Evolutionary conservation across 2,113 vertebrate species (phyloP).

Genomic region (Loxodonta africana): DNA sequence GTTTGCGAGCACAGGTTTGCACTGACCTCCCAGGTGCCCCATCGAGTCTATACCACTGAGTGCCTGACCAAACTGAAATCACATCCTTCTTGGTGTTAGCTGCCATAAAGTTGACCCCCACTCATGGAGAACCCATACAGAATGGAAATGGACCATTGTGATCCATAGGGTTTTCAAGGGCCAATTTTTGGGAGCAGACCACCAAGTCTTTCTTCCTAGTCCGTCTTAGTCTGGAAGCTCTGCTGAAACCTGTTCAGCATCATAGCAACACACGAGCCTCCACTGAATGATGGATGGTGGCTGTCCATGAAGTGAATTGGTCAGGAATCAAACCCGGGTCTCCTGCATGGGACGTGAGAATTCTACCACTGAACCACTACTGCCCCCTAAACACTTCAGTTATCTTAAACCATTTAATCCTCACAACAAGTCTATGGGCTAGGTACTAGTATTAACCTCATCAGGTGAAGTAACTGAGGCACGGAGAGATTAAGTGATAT

Average conservation of each 20-base stretch:
- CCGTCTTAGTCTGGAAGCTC: not conserved
- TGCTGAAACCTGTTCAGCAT: not conserved
- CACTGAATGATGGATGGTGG: not conserved
- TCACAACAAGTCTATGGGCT: too few species aligned
- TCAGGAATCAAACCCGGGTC: too few species aligned
- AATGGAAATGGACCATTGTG: not conserved
- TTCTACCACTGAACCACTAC: too few species aligned
- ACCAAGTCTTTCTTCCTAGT: not conserved
- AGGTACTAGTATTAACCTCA: not conserved
- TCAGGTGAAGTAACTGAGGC: not conserved
- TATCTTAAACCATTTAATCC: rapidly evolving
- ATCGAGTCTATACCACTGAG: rapidly evolving
- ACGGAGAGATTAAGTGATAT: rapidly evolving
- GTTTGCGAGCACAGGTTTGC: not conserved
- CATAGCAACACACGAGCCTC: not conserved
- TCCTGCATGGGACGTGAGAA: too few species aligned
- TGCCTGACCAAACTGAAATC: rapidly evolving
- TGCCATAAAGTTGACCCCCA: not conserved
- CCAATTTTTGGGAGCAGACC: not conserved
- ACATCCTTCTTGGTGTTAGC: not conserved
- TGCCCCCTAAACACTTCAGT: not conserved
- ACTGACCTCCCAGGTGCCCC: rapidly evolving
- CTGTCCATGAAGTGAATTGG: too few species aligned
- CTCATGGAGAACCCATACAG: not conserved
- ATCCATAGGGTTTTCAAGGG: not conserved